phyloP scores from a whole-genome alignment of 2,888 invertebrate species.

The Venusia cambrica region DNA sequence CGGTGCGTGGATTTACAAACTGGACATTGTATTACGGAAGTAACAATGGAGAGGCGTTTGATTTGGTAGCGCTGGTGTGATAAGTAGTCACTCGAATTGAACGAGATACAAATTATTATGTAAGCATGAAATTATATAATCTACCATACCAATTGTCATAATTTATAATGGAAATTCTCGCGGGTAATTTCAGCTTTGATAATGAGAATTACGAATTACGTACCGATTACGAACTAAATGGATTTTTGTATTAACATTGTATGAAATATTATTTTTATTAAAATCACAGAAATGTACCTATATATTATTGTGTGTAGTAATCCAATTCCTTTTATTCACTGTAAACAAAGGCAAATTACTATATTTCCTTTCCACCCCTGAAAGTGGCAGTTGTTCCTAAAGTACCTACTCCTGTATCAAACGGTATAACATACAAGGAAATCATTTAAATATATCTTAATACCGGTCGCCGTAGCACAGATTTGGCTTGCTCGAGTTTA shows the following conservation, averaged over 20 bases:
- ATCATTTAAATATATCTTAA: constrained; percentile 10
- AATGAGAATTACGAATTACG: no score
- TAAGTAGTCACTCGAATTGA: no score
- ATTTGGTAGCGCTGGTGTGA: no score
- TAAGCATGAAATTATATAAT: no score
- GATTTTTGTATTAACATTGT: no score
- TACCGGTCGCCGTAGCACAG: not conserved
- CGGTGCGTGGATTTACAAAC: constrained; percentile 12
- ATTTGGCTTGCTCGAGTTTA: no score
- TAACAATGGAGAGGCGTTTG: not conserved
- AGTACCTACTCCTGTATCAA: constrained; percentile 3
- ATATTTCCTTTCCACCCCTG: constrained; percentile 13
- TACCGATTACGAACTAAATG: no score
- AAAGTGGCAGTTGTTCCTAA: constrained; percentile 7
- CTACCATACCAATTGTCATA: no score
- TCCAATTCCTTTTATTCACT: constrained; percentile 7
- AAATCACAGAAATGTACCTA: constrained; percentile 1
- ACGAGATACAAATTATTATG: no score
- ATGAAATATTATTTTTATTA: no score
- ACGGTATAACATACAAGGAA: constrained; percentile 10
- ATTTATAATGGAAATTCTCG: no score
- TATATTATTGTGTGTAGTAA: constrained; percentile 7
- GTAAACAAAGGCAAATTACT: constrained; percentile 16
- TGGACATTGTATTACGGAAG: constrained; percentile 5
- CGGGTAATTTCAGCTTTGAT: no score